Conservation (phyloP, 2,113 vertebrate genomes). For the Sebastes schlegelii region DNA sequence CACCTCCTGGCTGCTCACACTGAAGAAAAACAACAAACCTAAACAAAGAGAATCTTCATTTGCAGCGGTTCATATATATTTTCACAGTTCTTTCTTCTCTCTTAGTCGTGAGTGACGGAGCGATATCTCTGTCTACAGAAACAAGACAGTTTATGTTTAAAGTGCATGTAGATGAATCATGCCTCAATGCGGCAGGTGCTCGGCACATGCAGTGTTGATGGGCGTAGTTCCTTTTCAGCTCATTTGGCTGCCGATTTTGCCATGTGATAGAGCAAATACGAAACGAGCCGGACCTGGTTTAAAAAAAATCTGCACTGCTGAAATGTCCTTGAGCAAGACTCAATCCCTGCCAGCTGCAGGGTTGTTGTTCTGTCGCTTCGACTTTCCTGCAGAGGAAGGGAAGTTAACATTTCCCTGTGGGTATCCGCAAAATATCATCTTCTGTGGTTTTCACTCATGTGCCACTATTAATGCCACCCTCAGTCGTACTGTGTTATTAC, state of each 20-base stretch:
- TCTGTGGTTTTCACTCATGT: slow-evolving; percentile 12
- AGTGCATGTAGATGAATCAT: slow-evolving; percentile 1
- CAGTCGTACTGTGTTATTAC: not conserved
- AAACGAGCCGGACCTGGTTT: not conserved
- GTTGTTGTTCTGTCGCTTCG: slow-evolving; percentile 13
- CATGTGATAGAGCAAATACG: slow-evolving; percentile 6
- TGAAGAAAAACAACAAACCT: slow-evolving; percentile 55
- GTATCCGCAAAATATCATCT: slow-evolving; percentile 3
- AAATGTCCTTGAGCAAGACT: slow-evolving; percentile 33
- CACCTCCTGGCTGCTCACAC: not conserved
- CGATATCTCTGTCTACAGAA: not conserved
- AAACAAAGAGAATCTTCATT: slow-evolving; percentile 62
- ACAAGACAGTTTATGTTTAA: not conserved
- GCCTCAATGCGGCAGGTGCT: not conserved
- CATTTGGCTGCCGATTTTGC: not conserved
- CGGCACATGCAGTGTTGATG: not conserved
- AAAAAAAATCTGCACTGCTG: slow-evolving; percentile 1
- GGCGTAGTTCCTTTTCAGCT: slow-evolving; percentile 8
- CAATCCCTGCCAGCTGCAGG: slow-evolving; percentile 13
- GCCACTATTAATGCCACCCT: not conserved
- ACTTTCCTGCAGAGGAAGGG: slow-evolving; percentile 3
- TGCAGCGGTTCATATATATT: not conserved
- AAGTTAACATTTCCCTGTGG: not conserved
- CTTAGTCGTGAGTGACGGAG: not conserved
- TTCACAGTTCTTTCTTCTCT: slow-evolving; percentile 17